These are phyloP conservation scores for Lepidocyrtoides sp. DNA, from an alignment of 2,888 invertebrate species.

Conservation along the genomic window DNA sequence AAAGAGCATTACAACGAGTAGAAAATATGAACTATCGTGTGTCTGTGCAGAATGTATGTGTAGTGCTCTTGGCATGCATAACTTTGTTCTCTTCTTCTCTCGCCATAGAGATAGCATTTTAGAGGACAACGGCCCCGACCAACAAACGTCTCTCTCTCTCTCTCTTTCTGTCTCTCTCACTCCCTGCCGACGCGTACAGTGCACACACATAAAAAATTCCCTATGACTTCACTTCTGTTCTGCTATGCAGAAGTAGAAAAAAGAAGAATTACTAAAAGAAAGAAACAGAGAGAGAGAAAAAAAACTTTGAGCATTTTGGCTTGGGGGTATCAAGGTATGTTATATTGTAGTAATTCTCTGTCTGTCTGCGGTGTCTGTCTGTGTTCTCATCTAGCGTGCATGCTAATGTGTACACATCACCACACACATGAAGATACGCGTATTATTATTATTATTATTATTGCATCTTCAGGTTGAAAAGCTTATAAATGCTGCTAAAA, in stretches of 20 bases:
- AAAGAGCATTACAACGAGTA: not conserved
- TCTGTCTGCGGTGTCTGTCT: slow-evolving; percentile 57
- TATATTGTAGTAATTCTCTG: slow-evolving; percentile 48
- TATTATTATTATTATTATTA: not conserved
- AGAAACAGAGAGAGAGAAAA: slow-evolving; percentile 29
- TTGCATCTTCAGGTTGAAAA: slow-evolving; percentile 16
- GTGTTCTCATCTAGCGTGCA: not conserved
- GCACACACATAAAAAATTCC: slow-evolving; percentile 5
- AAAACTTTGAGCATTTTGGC: slow-evolving; percentile 66
- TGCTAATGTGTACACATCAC: slow-evolving; percentile 6
- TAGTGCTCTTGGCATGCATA: slow-evolving; percentile 67
- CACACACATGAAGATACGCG: not conserved
- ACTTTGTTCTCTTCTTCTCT: slow-evolving; percentile 41
- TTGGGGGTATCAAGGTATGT: slow-evolving; percentile 61
- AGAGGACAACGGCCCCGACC: slow-evolving; percentile 79
- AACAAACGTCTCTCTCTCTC: slow-evolving; percentile 55
- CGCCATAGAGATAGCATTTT: slow-evolving; percentile 71
- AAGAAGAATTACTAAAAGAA: slow-evolving; percentile 57
- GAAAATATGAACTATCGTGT: not conserved
- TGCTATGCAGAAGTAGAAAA: slow-evolving; percentile 42
- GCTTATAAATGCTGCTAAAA: not conserved
- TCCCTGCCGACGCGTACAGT: slow-evolving; percentile 60
- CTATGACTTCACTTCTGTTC: slow-evolving; percentile 10
- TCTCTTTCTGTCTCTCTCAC: slow-evolving; percentile 21
- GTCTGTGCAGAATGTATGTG: not conserved